A percentile compares a stretch with the other conserved stretches of the same genome.
Conservation (phyloP, 2,888 invertebrate species). For the Drosophila mulleri region DNA sequence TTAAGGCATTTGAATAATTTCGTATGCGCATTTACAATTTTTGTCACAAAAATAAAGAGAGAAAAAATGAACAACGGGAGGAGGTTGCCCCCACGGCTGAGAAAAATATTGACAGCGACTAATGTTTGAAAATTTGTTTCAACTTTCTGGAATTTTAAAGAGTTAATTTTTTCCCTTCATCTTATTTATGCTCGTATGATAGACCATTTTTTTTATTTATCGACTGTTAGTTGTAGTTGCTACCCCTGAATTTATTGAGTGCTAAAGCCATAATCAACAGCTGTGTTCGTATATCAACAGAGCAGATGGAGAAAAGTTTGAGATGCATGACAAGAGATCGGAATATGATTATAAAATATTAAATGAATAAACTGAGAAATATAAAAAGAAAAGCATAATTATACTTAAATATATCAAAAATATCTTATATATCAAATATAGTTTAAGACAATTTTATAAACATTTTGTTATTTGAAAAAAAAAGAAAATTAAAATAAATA, state of each 20-base stretch:
- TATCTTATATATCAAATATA: not conserved
- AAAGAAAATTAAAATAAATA: too few species aligned
- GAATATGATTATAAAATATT: constrained; percentile 26
- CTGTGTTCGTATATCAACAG: constrained; percentile 24
- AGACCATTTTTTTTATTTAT: constrained; percentile 47
- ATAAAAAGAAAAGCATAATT: constrained; percentile 3
- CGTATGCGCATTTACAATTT: constrained; percentile 78
- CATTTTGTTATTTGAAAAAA: too few species aligned
- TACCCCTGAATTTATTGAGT: constrained; percentile 56
- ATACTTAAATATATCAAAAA: not conserved
- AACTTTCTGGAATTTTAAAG: constrained; percentile 43
- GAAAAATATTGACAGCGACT: constrained; percentile 77
- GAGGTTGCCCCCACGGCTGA: constrained; percentile 31
- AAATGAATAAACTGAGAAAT: not conserved
- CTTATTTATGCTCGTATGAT: constrained; percentile 34
- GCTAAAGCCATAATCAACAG: constrained; percentile 53
- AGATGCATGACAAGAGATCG: not conserved
- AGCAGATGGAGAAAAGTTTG: not conserved
- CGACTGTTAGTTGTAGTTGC: constrained; percentile 55
- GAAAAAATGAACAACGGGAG: constrained; percentile 12
- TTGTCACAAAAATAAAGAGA: constrained; percentile 33
- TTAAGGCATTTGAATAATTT: constrained; percentile 79
- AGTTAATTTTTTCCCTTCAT: constrained; percentile 13
- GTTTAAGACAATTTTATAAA: too few species aligned
- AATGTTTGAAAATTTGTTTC: constrained; percentile 63